A percentile compares a stretch with the other conserved stretches of the same genome.
phyloP scores from a whole-genome alignment of 1,140 invertebrate genomes.

The Brachionus angularis region DNA sequence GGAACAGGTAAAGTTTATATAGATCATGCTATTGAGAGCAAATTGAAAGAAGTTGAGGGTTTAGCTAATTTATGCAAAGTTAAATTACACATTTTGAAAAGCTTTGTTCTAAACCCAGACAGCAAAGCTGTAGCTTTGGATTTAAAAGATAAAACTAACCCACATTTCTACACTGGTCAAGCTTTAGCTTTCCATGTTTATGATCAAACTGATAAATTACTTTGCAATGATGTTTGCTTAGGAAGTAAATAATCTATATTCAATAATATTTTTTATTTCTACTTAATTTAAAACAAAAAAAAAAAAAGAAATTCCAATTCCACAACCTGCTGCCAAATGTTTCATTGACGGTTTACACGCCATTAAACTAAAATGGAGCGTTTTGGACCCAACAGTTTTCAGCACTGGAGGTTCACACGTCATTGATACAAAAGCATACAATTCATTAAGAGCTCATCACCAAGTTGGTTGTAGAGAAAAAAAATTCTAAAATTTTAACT shows the following conservation, averaged over 20 bases:
- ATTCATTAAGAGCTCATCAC: neutral
- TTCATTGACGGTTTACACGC: slow-evolving; percentile 15
- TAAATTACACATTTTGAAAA: slow-evolving; percentile 13
- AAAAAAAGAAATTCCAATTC: slow-evolving; percentile 16
- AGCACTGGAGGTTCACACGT: slow-evolving; percentile 34
- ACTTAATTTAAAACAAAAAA: neutral
- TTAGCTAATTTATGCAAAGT: slow-evolving; percentile 12
- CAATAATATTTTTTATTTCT: neutral
- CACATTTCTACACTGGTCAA: slow-evolving; percentile 31
- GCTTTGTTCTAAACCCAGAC: slow-evolving; percentile 8
- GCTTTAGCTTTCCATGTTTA: slow-evolving; percentile 7
- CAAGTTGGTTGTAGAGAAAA: slow-evolving; percentile 31
- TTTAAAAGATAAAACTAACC: slow-evolving; percentile 27
- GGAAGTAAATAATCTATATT: neutral
- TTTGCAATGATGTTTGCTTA: slow-evolving; percentile 19
- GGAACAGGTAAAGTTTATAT: slow-evolving; percentile 23
- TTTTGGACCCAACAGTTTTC: slow-evolving; percentile 20
- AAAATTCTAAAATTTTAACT: slow-evolving; percentile 5
- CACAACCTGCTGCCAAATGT: slow-evolving; percentile 2
- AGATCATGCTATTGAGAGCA: slow-evolving; percentile 6
- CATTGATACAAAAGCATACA: slow-evolving; percentile 6
- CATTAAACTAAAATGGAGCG: slow-evolving; percentile 35
- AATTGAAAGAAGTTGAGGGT: slow-evolving; percentile 3
- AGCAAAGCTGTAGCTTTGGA: neutral
- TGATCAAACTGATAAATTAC: slow-evolving; percentile 7